Evolutionary conservation across 2,888 invertebrate genomes (phyloP), one percentile per base, ranked within the genome.

Genomic region (Meloe dianella): DNA sequence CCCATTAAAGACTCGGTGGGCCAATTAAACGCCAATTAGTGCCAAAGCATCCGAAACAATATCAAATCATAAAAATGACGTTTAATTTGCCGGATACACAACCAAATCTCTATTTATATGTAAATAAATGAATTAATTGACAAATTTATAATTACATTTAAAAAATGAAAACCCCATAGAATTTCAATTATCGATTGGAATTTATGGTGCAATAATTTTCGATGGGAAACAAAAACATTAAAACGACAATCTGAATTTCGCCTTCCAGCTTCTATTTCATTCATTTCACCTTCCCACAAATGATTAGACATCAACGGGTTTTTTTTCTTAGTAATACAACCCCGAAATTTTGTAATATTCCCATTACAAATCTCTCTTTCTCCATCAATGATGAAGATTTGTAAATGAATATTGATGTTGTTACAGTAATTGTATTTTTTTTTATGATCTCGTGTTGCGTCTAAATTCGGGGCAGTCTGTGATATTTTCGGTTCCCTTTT

Each of bases 401-500:
- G n/a, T n/a, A 2, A 8, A 8, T 17, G 47, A 47, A 20, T 20
- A 47, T n/a, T 35, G n/a, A n/a, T 47, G 9, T 47, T 2, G 1
- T 47, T n/a, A n/a, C n/a, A n/a, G n/a, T n/a, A n/a, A n/a, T n/a
- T n/a, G n/a, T n/a, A n/a, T 47, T 47, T 20, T 47, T 47, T 47
- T 20, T 38, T n/a, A 6, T 72, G 71, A 71, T 69, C 69, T 71
- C 65, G 47, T 8, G 47, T 61, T 71, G 63, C 67, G 69, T 67
- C 64, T 70, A 73, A 71, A 75, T 75, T 71, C 59, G 80, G 79
- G 79, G 75, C 78, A 77, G 80, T 81, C 83, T 83, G 83, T 83
- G 83, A 83, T 83, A 83, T 82, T 81, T 78, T 82, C 80, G 79
- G 80, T 81, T 81, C 79, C 78, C 74, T 71, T 68, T 74, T 74